Base-by-base conservation (phyloP, 2,797 vertebrate genomes). In the Mus caroli region DNA sequence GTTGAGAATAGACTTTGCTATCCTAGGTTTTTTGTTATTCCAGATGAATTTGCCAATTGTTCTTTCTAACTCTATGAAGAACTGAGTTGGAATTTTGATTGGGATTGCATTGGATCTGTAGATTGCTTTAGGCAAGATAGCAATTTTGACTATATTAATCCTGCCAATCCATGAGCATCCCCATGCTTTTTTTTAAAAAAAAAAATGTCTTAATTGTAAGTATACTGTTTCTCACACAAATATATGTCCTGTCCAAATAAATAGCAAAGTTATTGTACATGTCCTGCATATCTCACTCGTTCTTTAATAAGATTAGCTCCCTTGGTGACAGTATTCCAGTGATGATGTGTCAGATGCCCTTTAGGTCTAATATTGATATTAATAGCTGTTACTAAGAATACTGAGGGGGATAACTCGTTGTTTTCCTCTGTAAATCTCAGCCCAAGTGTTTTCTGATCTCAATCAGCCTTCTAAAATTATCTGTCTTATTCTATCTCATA, bases 391-490 rank as follows among this genome's bases (percentile, higher is more conserved):
- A 79, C 20, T 60, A 54, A 82, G 13, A 88, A 91, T 62, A 84
- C 67, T 86, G 67, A 37, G 37, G 19, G 22, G 4, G 6, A 3
- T 69, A 92, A 91, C 37, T 62, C 34, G 3, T 78, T 82, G 22
- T 77, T 96, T 93, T 84, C 54, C 4, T 93, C 2, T 88, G 34
- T 78, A 20, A 58, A 52, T 94, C 20, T 91, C 50, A 78, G n/a
- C 43, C 78, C 19, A 64, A 62, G 5, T 34, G 6, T 26, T 28
- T 40, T 34, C 37, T 10, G 2, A 90, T 12, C 13, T 90, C 67
- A 90, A 3, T n/a, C 78, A 28, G 22, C 50, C 56, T 73, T 85
- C 50, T 34, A 62, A 13, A 14, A 86, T 73, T 79, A 43, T 80
- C 26, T 88, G 24, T 60, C 11, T 69, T 88, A 50, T 46, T 71